These are phyloP conservation scores for Nomada fabriciana DNA, from an alignment of 2,888 invertebrate species.

Conservation along the genomic window DNA sequence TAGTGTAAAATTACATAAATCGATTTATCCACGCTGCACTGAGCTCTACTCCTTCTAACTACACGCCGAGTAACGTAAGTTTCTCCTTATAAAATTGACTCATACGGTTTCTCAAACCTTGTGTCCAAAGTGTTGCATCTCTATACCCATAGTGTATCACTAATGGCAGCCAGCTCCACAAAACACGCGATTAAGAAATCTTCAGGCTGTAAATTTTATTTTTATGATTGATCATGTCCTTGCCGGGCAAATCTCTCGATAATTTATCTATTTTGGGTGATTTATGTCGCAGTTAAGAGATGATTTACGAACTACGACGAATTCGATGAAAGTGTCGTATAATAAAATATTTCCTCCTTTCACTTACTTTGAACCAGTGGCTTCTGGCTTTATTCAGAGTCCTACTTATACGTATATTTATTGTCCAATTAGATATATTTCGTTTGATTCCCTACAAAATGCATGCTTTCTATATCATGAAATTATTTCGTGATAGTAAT, in stretches of 20 bases:
- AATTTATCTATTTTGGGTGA: background rate
- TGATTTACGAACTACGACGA: background rate
- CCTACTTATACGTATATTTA: background rate
- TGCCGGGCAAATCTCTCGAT: background rate
- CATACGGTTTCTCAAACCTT: background rate
- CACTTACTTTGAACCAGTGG: too few relatives aligned
- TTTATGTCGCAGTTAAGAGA: background rate
- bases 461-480: too few relatives aligned
- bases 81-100: too few relatives aligned
- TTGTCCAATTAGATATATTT: slow-evolving; percentile 4
- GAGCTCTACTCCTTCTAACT: too few relatives aligned
- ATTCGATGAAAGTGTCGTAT: slow-evolving; percentile 8
- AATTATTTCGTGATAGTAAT: too few relatives aligned
- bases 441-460: too few relatives aligned
- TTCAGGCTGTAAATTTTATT: background rate
- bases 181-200: background rate
- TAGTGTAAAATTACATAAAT: slow-evolving; percentile 31
- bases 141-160: background rate
- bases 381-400: background rate
- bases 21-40: background rate
- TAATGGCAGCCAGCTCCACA: background rate
- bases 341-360: background rate
- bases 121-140: background rate
- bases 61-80: too few relatives aligned
- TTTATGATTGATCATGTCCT: background rate